Base-by-base conservation (phyloP, 2,113 vertebrate genomes). In the Chroicocephalus ridibundus region DNA sequence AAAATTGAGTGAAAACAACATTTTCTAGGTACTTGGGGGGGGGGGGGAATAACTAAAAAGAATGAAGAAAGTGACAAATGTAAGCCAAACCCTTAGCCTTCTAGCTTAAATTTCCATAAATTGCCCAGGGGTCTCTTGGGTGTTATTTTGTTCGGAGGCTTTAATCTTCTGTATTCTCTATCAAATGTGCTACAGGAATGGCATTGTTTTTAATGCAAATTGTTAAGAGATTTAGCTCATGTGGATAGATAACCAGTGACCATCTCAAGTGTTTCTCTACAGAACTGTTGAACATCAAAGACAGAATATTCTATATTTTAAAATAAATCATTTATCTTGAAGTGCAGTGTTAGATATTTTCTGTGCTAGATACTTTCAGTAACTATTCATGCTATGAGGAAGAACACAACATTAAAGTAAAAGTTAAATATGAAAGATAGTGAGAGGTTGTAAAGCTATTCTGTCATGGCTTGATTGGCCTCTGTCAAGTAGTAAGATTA, bases 211-310 rank as follows among this genome's bases (percentile, higher is more conserved):
- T 78, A 88, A 95, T 97, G 93, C 93, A 95, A 95, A 95, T 93
- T 68, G 40, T 82, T 62, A 80, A 68, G 79, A 96, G 91, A 95
- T 91, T 95, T 83, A 80, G 66, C 75, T 94, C 71, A 6, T 82
- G 52, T 81, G 47, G 66, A 47, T 86, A 93, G 93, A 95, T 97
- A 97, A 96, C 95, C 68, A 90, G 58, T 96, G 95, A 91, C 94
- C 95, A 95, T 95, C 80, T 90, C 79, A 66, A 96, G 93, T 81
- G 61, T 72, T 95, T 90, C 76, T 94, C 47, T 94, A 17, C 77
- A 55, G 77, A 96, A 92, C 79, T 96, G 71, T 84, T 96, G 86
- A 97, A 96, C 64, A 95, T 97, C 92, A 96, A 97, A 96, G 94
- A 77, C 36, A 57, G 92, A 95, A 93, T 93, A 94, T 95, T 93